These are phyloP conservation scores for Chrysotoxum bicinctum DNA, from an alignment of 2,888 invertebrate species.

Conservation along the genomic window DNA sequence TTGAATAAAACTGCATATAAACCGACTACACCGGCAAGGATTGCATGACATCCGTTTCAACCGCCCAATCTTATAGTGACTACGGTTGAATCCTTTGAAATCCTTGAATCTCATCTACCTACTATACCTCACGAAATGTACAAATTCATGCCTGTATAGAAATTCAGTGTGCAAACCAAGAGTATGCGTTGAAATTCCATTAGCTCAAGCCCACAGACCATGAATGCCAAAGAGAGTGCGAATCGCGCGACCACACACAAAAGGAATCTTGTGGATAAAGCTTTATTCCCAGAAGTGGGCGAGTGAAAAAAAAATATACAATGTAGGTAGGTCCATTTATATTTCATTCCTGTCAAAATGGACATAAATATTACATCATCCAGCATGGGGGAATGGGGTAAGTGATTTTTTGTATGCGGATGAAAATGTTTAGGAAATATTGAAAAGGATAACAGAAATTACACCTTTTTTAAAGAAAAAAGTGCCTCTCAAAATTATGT, in stretches of 20 bases:
- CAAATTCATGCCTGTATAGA: background rate
- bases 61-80: background rate
- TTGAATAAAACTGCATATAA: constrained; percentile 1
- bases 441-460: background rate
- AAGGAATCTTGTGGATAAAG: background rate
- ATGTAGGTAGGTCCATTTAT: background rate
- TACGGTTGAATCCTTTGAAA: background rate
- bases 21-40: background rate
- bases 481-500: background rate
- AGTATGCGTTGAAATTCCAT: constrained; percentile 41
- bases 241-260: background rate
- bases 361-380: constrained; percentile 14
- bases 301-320: background rate
- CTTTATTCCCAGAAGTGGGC: background rate
- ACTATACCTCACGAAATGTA: background rate
- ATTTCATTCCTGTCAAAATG: constrained; percentile 3
- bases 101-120: background rate
- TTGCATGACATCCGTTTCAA: constrained; percentile 22
- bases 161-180: constrained; percentile 4
- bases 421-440: background rate
- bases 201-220: constrained; percentile 29
- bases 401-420: background rate
- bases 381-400: background rate
- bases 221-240: constrained; percentile 28
- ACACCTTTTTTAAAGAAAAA: background rate